Evolutionary conservation across 2,797 vertebrate genomes (phyloP).

Genomic region (Crotalus adamanteus): DNA sequence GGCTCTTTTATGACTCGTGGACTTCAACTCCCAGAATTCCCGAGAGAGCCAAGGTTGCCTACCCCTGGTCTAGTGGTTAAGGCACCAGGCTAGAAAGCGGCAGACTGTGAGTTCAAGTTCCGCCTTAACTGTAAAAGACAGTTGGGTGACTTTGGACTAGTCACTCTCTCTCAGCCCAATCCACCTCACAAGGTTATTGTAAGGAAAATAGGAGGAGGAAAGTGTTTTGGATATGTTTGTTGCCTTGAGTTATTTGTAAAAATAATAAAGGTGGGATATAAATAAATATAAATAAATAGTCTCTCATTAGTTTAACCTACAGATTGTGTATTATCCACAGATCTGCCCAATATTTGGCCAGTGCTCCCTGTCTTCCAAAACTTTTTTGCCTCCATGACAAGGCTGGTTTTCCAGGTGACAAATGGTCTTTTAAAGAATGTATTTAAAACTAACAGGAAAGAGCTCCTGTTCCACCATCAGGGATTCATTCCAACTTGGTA

Average conservation of each 20-base stretch:
- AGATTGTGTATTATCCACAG: not conserved
- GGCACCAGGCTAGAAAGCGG: not conserved
- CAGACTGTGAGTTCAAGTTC: not conserved
- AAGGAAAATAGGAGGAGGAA: not conserved
- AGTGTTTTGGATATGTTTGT: not conserved
- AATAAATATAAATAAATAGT: not conserved
- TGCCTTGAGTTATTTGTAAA: not conserved
- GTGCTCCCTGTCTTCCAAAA: not conserved
- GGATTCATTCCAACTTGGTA: not conserved
- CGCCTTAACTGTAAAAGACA: not conserved
- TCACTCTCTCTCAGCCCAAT: not conserved
- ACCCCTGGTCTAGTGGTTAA: not conserved
- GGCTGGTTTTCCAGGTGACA: not conserved
- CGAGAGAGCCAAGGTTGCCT: too few relatives aligned
- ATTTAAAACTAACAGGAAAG: not conserved
- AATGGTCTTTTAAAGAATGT: not conserved
- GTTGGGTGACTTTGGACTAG: not conserved
- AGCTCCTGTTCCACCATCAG: not conserved
- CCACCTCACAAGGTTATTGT: not conserved
- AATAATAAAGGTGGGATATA: not conserved
- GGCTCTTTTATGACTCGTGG: too few relatives aligned
- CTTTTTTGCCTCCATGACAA: not conserved
- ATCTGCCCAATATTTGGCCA: not conserved
- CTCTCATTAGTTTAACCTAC: not conserved
- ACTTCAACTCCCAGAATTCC: too few relatives aligned